Conservation (phyloP, 2,888 invertebrate genomes). For the Chalcosyrphus nemorum region DNA sequence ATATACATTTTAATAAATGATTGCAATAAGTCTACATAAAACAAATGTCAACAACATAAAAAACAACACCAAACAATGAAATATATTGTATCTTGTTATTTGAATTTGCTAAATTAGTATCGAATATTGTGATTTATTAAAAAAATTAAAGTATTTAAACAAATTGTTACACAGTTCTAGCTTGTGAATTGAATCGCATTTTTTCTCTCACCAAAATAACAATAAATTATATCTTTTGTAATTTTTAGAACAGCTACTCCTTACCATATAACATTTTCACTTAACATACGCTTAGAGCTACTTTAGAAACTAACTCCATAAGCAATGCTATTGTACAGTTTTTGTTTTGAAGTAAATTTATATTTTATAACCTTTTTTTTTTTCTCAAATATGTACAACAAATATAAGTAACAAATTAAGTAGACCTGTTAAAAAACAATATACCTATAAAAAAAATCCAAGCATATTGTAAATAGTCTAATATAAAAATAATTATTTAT, state of each 20-base stretch:
- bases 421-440: neutral
- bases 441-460: neutral
- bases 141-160: neutral
- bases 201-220: neutral
- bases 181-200: neutral
- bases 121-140: neutral
- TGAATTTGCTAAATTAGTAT: neutral
- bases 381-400: neutral
- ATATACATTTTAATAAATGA: no score
- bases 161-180: neutral
- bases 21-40: no score
- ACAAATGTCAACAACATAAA: no score
- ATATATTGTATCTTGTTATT: neutral
- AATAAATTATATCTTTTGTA: neutral
- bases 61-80: neutral
- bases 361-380: neutral
- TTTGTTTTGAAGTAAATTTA: neutral
- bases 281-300: constrained; percentile 44
- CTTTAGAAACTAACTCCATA: neutral
- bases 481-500: constrained; percentile 16
- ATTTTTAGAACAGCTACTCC: neutral
- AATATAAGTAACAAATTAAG: neutral
- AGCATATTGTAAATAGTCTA: constrained; percentile 16
- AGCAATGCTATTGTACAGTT: constrained; percentile 33
- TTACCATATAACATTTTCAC: constrained; percentile 2